These are phyloP conservation scores for Paedocypris sp. DNA, from an alignment of 2,113 vertebrate genomes.

Conservation along the genomic window DNA sequence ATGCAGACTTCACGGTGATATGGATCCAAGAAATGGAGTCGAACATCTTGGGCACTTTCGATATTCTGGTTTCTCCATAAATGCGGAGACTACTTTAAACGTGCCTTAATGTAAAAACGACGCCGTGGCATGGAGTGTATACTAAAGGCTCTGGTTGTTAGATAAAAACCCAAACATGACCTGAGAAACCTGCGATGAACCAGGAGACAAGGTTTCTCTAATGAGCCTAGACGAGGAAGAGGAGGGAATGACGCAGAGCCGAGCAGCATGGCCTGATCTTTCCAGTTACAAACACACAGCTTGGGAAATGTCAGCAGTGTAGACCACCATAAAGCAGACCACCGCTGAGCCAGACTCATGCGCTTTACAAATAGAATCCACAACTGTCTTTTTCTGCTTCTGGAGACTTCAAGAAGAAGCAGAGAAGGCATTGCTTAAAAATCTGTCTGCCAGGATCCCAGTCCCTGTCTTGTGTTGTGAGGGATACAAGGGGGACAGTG, in stretches of 20 bases:
- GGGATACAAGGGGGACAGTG: too few relatives aligned
- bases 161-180: constrained; percentile 28
- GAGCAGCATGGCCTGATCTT: constrained; percentile 8
- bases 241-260: constrained; percentile 49
- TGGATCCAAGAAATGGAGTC: constrained; percentile 26
- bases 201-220: constrained; percentile 55
- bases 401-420: neutral
- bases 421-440: too few relatives aligned
- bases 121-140: too few relatives aligned
- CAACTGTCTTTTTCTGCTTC: neutral
- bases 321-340: neutral
- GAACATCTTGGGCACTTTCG: too few relatives aligned
- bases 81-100: too few relatives aligned
- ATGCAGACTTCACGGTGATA: constrained; percentile 30
- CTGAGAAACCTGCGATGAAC: constrained; percentile 43
- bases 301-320: constrained; percentile 10
- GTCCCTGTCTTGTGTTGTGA: too few relatives aligned
- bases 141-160: too few relatives aligned
- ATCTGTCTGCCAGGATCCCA: too few relatives aligned
- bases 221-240: constrained; percentile 52
- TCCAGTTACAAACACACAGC: constrained; percentile 15
- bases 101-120: too few relatives aligned
- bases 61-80: too few relatives aligned
- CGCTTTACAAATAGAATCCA: neutral
- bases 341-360: neutral